Evolutionary conservation across 2,113 vertebrate genomes (phyloP), one percentile per base, ranked within the genome.

Genomic region (Trinectes maculatus): DNA sequence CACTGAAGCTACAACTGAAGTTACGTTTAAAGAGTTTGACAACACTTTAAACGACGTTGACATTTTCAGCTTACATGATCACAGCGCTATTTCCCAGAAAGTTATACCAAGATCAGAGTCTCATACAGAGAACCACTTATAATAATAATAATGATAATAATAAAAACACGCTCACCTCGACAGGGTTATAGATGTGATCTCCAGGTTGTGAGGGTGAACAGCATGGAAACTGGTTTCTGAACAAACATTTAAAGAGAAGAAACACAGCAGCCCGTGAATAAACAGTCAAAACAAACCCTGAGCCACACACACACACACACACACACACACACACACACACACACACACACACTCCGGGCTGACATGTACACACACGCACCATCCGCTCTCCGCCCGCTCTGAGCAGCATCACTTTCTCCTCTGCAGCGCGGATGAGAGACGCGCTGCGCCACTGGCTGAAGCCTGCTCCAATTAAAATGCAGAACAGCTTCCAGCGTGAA

Each of bases 101-200:
- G 11, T n/a, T n/a, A n/a, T n/a, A n/a, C n/a, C n/a, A n/a, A n/a
- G n/a, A n/a, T n/a, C n/a, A n/a, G n/a, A n/a, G n/a, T n/a, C n/a
- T n/a, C n/a, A n/a, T n/a, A n/a, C n/a, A n/a, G n/a, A n/a, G n/a
- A n/a, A n/a, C n/a, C n/a, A n/a, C n/a, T n/a, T n/a, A n/a, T n/a
- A n/a, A n/a, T n/a, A n/a, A n/a, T n/a, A n/a, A n/a, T n/a, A n/a
- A n/a, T n/a, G n/a, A n/a, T n/a, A 13, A 24, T 28, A 26, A 18
- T 40, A 28, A 52, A 59, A 39, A 1, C n/a, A 52, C 73, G 78
- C 88, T 88, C 74, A 89, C 88, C 85, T 83, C 54, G 61, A 54
- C 59, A 28, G 55, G 83, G 60, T 49, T 71, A 15, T 33, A 54
- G 69, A 52, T 24, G 51, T 55, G 28, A 51, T 44, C 57, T 67